A percentile compares a stretch with the other conserved stretches of the same genome.
Evolutionary conservation across 2,113 vertebrate genomes (phyloP).

Genomic region (Pterocles gutturalis): DNA sequence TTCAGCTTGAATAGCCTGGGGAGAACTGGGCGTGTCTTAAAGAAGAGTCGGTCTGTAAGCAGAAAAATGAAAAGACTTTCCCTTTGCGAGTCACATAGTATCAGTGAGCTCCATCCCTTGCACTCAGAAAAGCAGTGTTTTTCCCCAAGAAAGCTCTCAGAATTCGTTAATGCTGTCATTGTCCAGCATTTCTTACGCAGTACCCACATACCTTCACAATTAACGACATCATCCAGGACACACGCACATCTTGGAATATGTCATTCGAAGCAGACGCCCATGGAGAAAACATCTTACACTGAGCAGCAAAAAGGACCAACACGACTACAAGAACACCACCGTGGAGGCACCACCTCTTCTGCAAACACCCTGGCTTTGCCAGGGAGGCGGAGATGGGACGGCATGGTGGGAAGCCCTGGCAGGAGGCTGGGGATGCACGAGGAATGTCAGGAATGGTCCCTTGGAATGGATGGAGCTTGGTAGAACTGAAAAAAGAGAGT

Average conservation of each 20-base stretch:
- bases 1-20: neutral
- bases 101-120: rapidly evolving
- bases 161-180: neutral
- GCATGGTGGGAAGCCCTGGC: no score
- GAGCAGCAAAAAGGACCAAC: neutral
- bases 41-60: rapidly evolving
- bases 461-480: rapidly evolving
- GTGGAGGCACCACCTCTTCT: neutral
- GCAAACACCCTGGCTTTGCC: rapidly evolving
- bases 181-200: neutral
- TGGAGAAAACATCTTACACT: no score
- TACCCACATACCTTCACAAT: neutral
- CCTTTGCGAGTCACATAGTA: no score
- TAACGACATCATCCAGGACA: rapidly evolving
- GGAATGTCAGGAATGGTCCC: neutral
- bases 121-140: neutral
- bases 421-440: no score
- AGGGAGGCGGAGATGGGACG: neutral
- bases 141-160: neutral
- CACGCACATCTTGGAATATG: rapidly evolving
- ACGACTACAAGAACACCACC: rapidly evolving
- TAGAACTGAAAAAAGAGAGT: no score
- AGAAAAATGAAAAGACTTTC: neutral
- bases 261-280: neutral
- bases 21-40: neutral